Conservation (phyloP, 1,140 invertebrate species). For the Colletes gigas region DNA sequence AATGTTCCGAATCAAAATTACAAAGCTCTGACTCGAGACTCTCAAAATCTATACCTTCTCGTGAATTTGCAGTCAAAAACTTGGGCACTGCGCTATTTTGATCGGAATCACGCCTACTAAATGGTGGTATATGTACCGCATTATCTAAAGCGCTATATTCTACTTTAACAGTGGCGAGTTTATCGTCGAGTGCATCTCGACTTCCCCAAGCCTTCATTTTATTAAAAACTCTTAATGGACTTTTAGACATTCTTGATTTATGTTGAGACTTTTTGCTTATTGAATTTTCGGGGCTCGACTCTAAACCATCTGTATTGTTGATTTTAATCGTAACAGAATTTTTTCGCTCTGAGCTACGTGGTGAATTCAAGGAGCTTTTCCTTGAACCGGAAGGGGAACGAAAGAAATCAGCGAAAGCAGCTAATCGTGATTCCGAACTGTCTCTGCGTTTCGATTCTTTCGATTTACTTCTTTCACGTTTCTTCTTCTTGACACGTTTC, state of each 20-base stretch:
- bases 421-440: conserved; percentile 77
- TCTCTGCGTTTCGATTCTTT: conserved; percentile 77
- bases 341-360: conserved; percentile 69
- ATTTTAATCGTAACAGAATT: conserved; percentile 71
- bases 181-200: conserved; percentile 74
- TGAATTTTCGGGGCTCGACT: conserved; percentile 76
- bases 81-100: conserved; percentile 61
- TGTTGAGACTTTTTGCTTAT: conserved; percentile 67
- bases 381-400: conserved; percentile 78
- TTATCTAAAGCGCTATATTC: conserved; percentile 72
- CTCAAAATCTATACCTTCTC: conserved; percentile 79
- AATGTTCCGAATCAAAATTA: conserved; percentile 74
- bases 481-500: conserved; percentile 75
- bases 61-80: conserved; percentile 75
- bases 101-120: conserved; percentile 56
- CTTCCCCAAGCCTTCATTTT: conserved; percentile 76
- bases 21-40: conserved; percentile 74
- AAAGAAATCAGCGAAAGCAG: conserved; percentile 77
- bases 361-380: conserved; percentile 73
- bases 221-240: conserved; percentile 75
- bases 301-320: conserved; percentile 71
- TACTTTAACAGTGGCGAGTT: conserved; percentile 64
- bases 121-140: conserved; percentile 62
- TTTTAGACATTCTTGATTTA: conserved; percentile 76
- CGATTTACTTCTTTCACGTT: conserved; percentile 76